These are phyloP conservation scores for Gryllus bimaculatus DNA, from an alignment of 1,140 invertebrate genomes.

Conservation along the genomic window DNA sequence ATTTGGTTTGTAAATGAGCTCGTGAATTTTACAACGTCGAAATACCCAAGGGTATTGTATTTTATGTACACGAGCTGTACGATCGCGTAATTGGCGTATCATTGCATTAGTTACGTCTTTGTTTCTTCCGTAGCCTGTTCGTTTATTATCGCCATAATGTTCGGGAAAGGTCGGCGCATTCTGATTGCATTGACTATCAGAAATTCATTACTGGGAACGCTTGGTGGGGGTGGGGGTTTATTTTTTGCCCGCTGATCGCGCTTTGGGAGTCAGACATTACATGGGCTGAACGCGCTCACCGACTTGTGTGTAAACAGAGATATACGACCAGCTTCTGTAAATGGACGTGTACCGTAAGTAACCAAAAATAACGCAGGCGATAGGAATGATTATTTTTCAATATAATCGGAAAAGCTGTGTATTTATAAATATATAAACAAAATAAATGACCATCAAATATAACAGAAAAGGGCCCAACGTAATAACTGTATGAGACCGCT, in stretches of 20 bases:
- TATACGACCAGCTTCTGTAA: too few relatives aligned
- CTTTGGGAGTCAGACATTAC: not conserved
- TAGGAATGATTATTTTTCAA: too few relatives aligned
- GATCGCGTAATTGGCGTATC: not conserved
- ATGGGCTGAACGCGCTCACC: not conserved
- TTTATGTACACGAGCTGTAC: not conserved
- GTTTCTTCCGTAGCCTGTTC: not conserved
- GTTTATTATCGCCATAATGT: not conserved
- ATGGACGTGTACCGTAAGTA: too few relatives aligned
- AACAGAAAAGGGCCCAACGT: too few relatives aligned
- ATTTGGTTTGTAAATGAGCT: conserved; percentile 1
- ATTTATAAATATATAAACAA: too few relatives aligned
- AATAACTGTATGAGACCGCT: too few relatives aligned
- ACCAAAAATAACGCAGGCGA: too few relatives aligned
- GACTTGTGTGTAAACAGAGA: too few relatives aligned
- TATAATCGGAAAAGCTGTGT: too few relatives aligned
- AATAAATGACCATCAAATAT: too few relatives aligned
- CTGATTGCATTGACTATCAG: not conserved
- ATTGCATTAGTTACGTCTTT: not conserved
- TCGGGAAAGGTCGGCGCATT: not conserved
- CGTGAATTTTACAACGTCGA: not conserved
- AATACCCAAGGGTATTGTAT: conserved; percentile 1
- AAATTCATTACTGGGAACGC: not conserved
- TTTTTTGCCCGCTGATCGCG: not conserved
- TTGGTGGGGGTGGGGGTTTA: not conserved